Percentiles rank a stretch among this genome's conserved stretches.
phyloP scores from a whole-genome alignment of 2,113 vertebrate genomes.

The Hippolais icterina region DNA sequence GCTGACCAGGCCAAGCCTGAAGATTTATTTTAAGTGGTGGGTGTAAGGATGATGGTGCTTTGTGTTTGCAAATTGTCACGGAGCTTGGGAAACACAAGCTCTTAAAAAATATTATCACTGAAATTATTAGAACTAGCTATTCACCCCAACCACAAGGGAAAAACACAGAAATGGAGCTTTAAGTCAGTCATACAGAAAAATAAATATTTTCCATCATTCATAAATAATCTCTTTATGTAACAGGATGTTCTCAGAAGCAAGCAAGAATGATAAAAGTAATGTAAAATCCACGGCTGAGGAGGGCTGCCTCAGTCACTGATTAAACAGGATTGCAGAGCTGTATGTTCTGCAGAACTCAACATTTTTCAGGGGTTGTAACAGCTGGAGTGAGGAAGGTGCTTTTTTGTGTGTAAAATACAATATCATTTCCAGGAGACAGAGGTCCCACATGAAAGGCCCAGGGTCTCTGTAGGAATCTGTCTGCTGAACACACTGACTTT shows the following conservation, averaged over 20 bases:
- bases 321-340: not conserved
- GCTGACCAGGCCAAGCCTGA: not conserved
- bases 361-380: not conserved
- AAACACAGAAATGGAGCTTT: not conserved
- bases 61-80: not conserved
- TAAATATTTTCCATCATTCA: not conserved
- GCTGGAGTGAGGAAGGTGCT: not conserved
- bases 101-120: not conserved
- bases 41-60: not conserved
- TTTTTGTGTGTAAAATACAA: not conserved
- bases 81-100: not conserved
- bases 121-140: not conserved
- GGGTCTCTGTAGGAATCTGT: not conserved
- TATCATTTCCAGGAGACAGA: not conserved
- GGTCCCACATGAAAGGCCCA: not conserved
- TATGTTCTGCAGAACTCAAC: not conserved
- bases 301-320: not conserved
- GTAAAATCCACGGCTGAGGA: not conserved
- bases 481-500: not conserved
- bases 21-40: not conserved
- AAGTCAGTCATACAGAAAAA: not conserved
- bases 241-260: not conserved
- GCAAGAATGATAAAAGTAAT: not conserved
- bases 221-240: not conserved
- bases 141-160: not conserved